Conservation (phyloP, 2,888 invertebrate species). For the Pheosia tremula region DNA sequence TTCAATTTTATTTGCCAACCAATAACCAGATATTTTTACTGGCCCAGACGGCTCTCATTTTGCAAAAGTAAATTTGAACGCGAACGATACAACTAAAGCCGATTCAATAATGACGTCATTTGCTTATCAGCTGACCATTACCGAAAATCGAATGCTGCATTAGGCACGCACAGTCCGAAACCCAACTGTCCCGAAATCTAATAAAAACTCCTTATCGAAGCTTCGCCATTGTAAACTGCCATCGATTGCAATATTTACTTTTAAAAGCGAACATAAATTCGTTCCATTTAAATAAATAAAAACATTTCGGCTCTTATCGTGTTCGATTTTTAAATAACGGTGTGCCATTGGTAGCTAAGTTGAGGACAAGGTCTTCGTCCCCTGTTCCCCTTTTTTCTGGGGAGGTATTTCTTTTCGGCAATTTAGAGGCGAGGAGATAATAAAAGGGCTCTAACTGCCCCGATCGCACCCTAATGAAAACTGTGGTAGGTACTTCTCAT, state of each 20-base stretch:
- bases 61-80: constrained; percentile 54
- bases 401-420: constrained; percentile 82
- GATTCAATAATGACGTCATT: constrained; percentile 80
- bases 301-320: constrained; percentile 81
- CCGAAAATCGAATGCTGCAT: constrained; percentile 82
- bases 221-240: constrained; percentile 70
- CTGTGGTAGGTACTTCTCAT: constrained; percentile 68
- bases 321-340: constrained; percentile 84
- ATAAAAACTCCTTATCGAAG: constrained; percentile 81
- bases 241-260: constrained; percentile 78
- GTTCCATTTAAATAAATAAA: constrained; percentile 80
- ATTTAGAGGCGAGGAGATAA: constrained; percentile 84
- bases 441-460: constrained; percentile 84
- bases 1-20: constrained; percentile 41
- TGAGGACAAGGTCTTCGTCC: constrained; percentile 78
- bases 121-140: constrained; percentile 85
- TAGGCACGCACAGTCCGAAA: constrained; percentile 78
- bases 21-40: constrained; percentile 46
- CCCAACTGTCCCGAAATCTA: constrained; percentile 66
- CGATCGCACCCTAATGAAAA: constrained; percentile 83
- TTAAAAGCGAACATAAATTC: constrained; percentile 78
- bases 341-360: constrained; percentile 77
- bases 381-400: constrained; percentile 75
- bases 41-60: constrained; percentile 29
- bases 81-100: constrained; percentile 73